phyloP scores from a whole-genome alignment of 1,140 invertebrate species.

The Portunus trituberculatus region DNA sequence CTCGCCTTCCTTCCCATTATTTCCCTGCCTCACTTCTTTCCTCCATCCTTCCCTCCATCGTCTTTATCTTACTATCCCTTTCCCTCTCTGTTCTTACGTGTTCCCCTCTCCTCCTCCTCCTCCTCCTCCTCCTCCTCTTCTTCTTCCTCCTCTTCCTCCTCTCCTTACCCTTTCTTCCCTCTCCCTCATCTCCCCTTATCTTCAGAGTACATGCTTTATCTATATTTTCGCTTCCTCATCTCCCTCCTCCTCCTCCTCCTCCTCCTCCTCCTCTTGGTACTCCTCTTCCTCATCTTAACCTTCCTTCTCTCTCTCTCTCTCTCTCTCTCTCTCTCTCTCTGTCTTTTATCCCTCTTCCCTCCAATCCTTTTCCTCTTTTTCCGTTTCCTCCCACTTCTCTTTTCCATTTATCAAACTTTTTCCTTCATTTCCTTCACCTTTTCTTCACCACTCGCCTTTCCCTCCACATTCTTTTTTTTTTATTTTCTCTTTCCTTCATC shows the following conservation, averaged over 20 bases:
- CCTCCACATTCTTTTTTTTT: too few relatives aligned
- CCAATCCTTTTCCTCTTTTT: background rate
- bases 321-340: slow-evolving; percentile 4
- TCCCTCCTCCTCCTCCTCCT: background rate
- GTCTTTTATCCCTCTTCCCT: background rate
- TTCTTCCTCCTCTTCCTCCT: too few relatives aligned
- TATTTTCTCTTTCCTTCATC: too few relatives aligned
- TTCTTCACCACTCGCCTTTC: too few relatives aligned
- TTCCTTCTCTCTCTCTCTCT: background rate
- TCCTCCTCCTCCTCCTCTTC: background rate
- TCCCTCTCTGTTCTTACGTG: too few relatives aligned
- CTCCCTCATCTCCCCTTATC: background rate
- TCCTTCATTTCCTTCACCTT: too few relatives aligned
- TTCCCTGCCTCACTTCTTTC: too few relatives aligned
- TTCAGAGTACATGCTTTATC: too few relatives aligned
- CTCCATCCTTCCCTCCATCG: too few relatives aligned
- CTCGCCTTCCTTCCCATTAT: too few relatives aligned
- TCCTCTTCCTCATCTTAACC: background rate
- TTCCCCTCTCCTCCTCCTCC: too few relatives aligned
- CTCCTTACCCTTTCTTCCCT: background rate
- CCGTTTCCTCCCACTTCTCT: background rate
- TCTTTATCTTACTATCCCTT: background rate
- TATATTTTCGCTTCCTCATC: background rate
- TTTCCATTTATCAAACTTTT: background rate
- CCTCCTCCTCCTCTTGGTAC: background rate